A percentile compares a stretch with the other conserved stretches of the same genome.
Evolutionary conservation across 2,888 invertebrate species (phyloP).

Genomic region (Stegophylla sp.): DNA sequence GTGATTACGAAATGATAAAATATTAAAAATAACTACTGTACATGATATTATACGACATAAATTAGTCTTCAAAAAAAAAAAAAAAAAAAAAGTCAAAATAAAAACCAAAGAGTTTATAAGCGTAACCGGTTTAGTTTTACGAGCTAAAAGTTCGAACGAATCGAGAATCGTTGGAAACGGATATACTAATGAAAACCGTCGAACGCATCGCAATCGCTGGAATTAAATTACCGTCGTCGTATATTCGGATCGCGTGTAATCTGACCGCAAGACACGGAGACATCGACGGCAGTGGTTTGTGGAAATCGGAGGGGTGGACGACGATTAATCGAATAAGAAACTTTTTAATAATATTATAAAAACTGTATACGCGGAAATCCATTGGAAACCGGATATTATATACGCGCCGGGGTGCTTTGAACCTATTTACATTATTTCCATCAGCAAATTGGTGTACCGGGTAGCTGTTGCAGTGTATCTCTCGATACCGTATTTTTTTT

Average conservation of each 20-base stretch:
- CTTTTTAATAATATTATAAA: constrained; percentile 34
- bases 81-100: too few relatives aligned
- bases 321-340: constrained; percentile 48
- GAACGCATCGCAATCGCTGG: background rate
- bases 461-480: too few relatives aligned
- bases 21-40: background rate
- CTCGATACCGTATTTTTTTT: background rate
- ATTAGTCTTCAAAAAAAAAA: background rate
- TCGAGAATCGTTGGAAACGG: background rate
- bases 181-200: constrained; percentile 16
- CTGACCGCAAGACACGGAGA: constrained; percentile 15
- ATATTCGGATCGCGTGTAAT: constrained; percentile 39
- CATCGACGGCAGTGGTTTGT: background rate
- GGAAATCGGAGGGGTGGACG: background rate
- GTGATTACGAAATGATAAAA: background rate
- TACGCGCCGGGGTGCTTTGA: constrained; percentile 10
- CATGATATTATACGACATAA: background rate
- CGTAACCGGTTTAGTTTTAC: constrained; percentile 15
- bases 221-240: constrained; percentile 30
- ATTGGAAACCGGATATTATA: constrained; percentile 37
- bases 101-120: too few relatives aligned
- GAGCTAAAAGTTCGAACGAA: constrained; percentile 9
- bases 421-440: constrained; percentile 49
- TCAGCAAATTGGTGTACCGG: constrained; percentile 43
- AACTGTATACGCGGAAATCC: constrained; percentile 29